These are phyloP conservation scores for Corydoras sp. DNA, from an alignment of 2,113 vertebrate genomes.

Conservation along the genomic window DNA sequence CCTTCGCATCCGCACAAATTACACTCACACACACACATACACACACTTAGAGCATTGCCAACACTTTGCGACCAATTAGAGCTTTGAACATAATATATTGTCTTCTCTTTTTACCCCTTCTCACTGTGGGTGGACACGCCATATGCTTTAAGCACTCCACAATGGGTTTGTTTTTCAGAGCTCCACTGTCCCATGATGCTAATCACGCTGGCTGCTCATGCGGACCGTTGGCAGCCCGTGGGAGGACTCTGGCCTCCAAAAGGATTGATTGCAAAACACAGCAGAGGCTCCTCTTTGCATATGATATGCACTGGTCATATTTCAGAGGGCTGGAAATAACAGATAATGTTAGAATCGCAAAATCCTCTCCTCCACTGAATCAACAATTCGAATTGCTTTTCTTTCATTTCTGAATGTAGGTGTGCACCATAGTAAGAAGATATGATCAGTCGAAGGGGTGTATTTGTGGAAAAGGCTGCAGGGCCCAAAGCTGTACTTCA, in stretches of 20 bases:
- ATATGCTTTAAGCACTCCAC: conserved; percentile 43
- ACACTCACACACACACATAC: conserved; percentile 18
- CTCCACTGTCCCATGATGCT: conserved; percentile 41
- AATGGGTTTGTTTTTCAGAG: conserved; percentile 45
- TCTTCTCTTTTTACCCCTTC: conserved; percentile 9
- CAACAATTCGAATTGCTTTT: conserved; percentile 11
- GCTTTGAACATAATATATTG: conserved; percentile 30
- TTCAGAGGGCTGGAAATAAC: conserved; percentile 19
- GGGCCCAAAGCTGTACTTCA: conserved; percentile 10
- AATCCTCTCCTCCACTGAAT: conserved; percentile 9
- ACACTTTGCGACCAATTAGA: conserved; percentile 43
- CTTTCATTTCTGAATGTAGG: conserved; percentile 1
- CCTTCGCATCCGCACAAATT: conserved; percentile 43
- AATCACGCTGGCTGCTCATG: conserved; percentile 41
- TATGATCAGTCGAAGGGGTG: neutral
- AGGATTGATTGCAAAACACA: conserved; percentile 41
- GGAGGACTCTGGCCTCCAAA: conserved; percentile 43
- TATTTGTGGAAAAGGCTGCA: conserved; percentile 25
- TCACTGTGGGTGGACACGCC: conserved; percentile 45
- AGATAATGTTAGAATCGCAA: conserved; percentile 23
- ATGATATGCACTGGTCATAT: conserved; percentile 32
- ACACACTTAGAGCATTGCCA: conserved; percentile 9
- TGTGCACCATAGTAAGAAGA: conserved; percentile 10
- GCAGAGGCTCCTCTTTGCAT: conserved; percentile 22
- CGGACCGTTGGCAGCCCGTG: conserved; percentile 36